Base-by-base conservation (phyloP, 1,140 invertebrate species). In the Cotesia glomerata region DNA sequence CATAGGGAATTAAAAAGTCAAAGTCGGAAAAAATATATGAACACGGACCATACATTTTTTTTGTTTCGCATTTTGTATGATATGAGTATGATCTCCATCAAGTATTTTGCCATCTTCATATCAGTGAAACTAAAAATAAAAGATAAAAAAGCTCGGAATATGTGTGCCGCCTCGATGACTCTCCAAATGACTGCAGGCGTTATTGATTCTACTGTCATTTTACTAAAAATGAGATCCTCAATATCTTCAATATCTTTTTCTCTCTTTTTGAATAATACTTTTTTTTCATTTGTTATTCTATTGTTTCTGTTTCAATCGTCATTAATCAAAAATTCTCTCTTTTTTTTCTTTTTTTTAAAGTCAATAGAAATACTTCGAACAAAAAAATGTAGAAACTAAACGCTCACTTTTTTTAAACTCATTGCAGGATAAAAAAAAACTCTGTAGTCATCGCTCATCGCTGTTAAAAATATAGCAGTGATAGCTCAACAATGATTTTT, bases 131-230 rank as follows among this genome's bases (percentile, higher is more conserved):
- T 16, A 16, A 49, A 11, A 51, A 39, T 18, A 52, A 18, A 35
- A 35, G 8, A 34, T 14, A 61, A 61, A 61, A 61, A 59, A 18
- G 32, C 14, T 59, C 16, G 32, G n/a, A 16, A 39, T 4, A 36
- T 59, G 13, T 16, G 35, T 63, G 73, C 71, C 65, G 75, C 71
- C 77, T 78, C 71, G 84, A 86, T 85, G 84, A 86, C 81, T 82
- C 77, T 76, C 26, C 80, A 80, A 84, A 86, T 87, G 80, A 86
- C 85, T 86, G 71, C 78, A 78, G 84, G 85, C 84, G 78, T 79
- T 86, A 86, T 87, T 76, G 83, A 84, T 83, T 83, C 77, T 79
- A 64, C 59, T 75, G 77, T 82, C 72, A 72, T 76, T 79, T 69
- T 75, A 66, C 74, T 61, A 73, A 52, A 74, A 72, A 76, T 34